Evolutionary conservation across 2,888 invertebrate genomes (phyloP).

Genomic region (Tetanocera ferruginea): DNA sequence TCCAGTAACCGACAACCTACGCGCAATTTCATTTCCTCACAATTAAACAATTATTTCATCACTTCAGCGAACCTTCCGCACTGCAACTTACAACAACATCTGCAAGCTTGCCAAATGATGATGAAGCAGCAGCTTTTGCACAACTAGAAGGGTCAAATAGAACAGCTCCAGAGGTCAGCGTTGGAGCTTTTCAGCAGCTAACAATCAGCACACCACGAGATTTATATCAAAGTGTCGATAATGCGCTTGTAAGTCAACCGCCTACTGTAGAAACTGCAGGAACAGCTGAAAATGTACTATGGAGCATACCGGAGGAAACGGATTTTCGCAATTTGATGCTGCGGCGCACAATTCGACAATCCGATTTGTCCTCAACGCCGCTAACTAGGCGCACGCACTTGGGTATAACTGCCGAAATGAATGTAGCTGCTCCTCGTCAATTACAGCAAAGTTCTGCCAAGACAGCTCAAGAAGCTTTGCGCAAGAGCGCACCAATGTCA

Average conservation of each 20-base stretch:
- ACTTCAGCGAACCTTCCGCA: too few species aligned
- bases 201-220: neutral
- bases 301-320: conserved; percentile 37
- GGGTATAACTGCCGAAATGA: neutral
- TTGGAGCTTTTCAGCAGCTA: neutral
- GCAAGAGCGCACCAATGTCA: neutral
- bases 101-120: too few species aligned
- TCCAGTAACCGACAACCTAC: too few species aligned
- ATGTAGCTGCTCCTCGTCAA: neutral
- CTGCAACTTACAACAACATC: too few species aligned
- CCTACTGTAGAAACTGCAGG: neutral
- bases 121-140: too few species aligned
- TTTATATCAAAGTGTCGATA: neutral
- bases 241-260: neutral
- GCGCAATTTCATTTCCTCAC: too few species aligned
- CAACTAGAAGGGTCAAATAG: too few species aligned
- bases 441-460: neutral
- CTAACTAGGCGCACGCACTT: neutral
- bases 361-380: conserved; percentile 35
- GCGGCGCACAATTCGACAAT: neutral
- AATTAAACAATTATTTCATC: too few species aligned
- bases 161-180: too few species aligned
- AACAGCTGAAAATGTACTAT: conserved; percentile 7
- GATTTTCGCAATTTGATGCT: conserved; percentile 22
- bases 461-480: neutral